Percentiles rank a stretch among this genome's conserved stretches.
Conservation (phyloP, 1,140 invertebrate genomes). For the Polyergus mexicanus region DNA sequence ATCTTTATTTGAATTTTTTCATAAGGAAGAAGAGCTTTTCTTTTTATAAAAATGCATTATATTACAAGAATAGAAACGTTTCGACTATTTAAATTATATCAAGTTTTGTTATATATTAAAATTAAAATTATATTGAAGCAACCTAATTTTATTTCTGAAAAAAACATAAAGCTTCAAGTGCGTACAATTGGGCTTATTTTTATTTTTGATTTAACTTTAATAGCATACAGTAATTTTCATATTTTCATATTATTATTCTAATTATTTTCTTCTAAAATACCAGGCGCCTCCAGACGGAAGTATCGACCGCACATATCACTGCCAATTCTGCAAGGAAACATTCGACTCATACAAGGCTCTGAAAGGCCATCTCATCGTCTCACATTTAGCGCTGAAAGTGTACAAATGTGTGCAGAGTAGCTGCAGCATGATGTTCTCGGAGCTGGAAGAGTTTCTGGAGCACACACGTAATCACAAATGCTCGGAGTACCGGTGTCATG, state of each 20-base stretch:
- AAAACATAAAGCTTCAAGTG: neutral
- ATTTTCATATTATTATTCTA: neutral
- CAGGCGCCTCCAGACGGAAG: conserved; percentile 83
- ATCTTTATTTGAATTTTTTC: neutral
- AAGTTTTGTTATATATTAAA: neutral
- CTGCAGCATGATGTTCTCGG: conserved; percentile 88
- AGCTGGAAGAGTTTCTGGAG: conserved; percentile 89
- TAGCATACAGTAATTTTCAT: conserved; percentile 53
- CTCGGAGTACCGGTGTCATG: conserved; percentile 89
- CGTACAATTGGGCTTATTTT: conserved; percentile 21
- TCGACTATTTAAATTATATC: neutral
- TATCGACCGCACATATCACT: conserved; percentile 84
- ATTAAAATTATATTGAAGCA: neutral
- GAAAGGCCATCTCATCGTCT: conserved; percentile 83
- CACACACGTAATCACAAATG: conserved; percentile 88
- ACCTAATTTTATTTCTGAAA: neutral
- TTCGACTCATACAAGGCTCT: conserved; percentile 85
- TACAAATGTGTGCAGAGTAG: conserved; percentile 90
- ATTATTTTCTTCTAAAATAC: neutral
- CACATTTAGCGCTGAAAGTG: conserved; percentile 87
- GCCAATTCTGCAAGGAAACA: conserved; percentile 85
- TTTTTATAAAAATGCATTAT: neutral
- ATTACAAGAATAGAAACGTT: neutral
- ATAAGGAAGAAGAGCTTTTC: neutral
- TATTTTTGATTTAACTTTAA: conserved; percentile 53